phyloP scores from a whole-genome alignment of 2,113 vertebrate species.

The Pedionomus torquatus region DNA sequence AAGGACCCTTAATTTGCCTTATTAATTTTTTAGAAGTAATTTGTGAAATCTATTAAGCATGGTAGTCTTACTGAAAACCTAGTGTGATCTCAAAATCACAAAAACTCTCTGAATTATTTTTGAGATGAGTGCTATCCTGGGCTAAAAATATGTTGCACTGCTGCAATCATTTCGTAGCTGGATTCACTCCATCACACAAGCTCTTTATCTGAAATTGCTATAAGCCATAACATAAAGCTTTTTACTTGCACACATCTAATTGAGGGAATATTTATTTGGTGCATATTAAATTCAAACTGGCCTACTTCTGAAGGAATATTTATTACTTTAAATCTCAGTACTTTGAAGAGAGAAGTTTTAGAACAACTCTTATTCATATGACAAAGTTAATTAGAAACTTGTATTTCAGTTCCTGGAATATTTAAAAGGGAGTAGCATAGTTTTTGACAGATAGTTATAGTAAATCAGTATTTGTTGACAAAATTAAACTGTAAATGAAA shows the following conservation, averaged over 20 bases:
- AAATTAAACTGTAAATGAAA: constrained; percentile 50
- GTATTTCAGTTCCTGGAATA: constrained; percentile 31
- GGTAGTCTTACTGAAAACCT: constrained; percentile 25
- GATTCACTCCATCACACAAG: constrained; percentile 80
- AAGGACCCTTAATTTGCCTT: constrained; percentile 62
- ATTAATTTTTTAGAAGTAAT: constrained; percentile 54
- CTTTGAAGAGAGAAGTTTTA: constrained; percentile 60
- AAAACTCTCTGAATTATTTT: constrained; percentile 73
- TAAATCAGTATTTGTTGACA: constrained; percentile 56
- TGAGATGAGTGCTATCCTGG: constrained; percentile 75
- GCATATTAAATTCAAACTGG: constrained; percentile 66
- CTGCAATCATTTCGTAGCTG: constrained; percentile 80
- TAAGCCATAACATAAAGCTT: constrained; percentile 75
- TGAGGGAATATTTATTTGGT: constrained; percentile 82
- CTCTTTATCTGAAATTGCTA: constrained; percentile 83
- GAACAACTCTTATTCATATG: constrained; percentile 42
- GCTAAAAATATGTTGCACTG: constrained; percentile 67
- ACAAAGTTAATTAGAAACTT: constrained; percentile 55
- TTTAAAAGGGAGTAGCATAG: background rate
- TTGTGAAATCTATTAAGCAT: constrained; percentile 48
- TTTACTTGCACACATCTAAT: constrained; percentile 77
- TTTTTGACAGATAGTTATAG: constrained; percentile 12
- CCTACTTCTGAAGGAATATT: constrained; percentile 66
- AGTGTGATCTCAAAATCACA: constrained; percentile 46
- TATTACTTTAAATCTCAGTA: constrained; percentile 63